phyloP scores from a whole-genome alignment of 2,113 vertebrate genomes.

The Aldabrachelys gigantea region DNA sequence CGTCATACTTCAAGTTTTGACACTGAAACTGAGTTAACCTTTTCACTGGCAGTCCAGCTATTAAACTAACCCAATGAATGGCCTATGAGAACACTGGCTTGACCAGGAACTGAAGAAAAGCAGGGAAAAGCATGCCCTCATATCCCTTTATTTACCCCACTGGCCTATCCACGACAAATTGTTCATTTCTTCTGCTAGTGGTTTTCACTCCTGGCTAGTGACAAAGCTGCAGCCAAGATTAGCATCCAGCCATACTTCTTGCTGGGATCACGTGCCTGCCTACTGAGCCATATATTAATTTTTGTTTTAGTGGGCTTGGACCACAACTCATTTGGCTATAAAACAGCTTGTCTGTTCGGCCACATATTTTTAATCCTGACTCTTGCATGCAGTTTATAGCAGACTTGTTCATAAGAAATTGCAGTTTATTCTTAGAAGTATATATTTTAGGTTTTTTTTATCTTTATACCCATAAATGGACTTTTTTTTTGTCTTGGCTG shows the following conservation, averaged over 20 bases:
- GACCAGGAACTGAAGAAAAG: neutral
- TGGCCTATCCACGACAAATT: constrained; percentile 25
- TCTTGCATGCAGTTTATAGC: constrained; percentile 77
- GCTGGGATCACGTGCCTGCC: constrained; percentile 76
- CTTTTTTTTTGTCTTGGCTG: constrained; percentile 75
- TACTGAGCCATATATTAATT: constrained; percentile 74
- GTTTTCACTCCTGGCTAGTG: constrained; percentile 51
- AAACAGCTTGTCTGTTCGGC: constrained; percentile 62
- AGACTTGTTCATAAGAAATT: constrained; percentile 75
- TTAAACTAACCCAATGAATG: constrained; percentile 70
- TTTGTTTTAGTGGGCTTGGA: constrained; percentile 49
- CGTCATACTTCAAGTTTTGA: neutral
- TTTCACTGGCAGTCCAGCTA: neutral
- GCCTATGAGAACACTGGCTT: constrained; percentile 36
- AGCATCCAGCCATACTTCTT: constrained; percentile 53
- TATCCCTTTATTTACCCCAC: neutral
- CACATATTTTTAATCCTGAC: constrained; percentile 68
- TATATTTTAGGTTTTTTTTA: constrained; percentile 75
- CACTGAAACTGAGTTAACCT: neutral
- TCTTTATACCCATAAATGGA: constrained; percentile 71
- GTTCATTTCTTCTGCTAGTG: constrained; percentile 44
- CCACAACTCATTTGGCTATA: constrained; percentile 67
- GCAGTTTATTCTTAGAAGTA: constrained; percentile 74
- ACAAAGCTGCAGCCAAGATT: constrained; percentile 65
- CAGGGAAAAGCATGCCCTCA: neutral